Conservation (phyloP, 2,888 invertebrate genomes). For the Agriopis marginaria region DNA sequence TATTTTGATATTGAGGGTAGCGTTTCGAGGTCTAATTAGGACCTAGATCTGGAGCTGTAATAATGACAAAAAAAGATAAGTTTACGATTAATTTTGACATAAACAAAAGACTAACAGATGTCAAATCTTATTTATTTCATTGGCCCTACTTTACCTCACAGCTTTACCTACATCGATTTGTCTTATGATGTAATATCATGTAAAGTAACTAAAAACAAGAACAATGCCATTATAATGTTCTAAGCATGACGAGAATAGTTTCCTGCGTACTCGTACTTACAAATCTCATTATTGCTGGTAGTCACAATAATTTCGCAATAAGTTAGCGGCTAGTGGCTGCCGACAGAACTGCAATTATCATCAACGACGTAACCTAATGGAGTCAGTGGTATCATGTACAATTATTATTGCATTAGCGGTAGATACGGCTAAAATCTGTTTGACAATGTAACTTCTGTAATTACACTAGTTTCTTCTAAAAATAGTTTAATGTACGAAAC, state of each 20-base stretch:
- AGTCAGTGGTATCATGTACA: conserved; percentile 58
- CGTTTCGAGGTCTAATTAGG: no score
- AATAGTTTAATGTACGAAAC: background rate
- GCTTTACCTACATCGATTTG: background rate
- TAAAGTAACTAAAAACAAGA: conserved; percentile 8
- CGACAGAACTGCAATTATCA: conserved; percentile 65
- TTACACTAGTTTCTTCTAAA: background rate
- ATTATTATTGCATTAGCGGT: conserved; percentile 61
- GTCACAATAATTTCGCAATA: conserved; percentile 24
- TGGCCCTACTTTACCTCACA: background rate
- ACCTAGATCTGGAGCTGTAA: no score
- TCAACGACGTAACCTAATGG: conserved; percentile 59
- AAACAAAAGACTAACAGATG: no score
- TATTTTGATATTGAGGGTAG: no score
- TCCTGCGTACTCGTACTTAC: background rate
- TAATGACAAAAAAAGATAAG: no score
- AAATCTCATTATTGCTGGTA: conserved; percentile 9
- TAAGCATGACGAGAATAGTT: background rate
- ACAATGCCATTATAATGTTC: conserved; percentile 6
- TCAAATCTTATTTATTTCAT: no score
- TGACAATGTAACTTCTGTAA: background rate
- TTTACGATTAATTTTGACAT: no score
- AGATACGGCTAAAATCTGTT: conserved; percentile 23
- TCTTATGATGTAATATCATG: conserved; percentile 7
- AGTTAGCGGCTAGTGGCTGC: conserved; percentile 45